These are phyloP conservation scores for Sarcophaga carnaria DNA, from an alignment of 2,888 invertebrate species.

Conservation along the genomic window DNA sequence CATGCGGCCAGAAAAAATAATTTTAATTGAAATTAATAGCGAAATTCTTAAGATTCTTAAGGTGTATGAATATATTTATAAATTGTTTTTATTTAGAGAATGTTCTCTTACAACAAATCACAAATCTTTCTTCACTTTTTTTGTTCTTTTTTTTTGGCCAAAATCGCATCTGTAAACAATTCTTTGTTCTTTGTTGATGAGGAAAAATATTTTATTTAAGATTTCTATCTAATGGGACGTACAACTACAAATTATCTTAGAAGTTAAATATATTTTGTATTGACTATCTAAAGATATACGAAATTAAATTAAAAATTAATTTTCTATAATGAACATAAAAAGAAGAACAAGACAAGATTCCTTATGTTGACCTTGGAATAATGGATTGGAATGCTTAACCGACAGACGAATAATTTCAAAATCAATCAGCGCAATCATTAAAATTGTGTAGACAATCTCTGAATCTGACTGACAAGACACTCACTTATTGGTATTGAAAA, in stretches of 20 bases:
- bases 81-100: slow-evolving; percentile 33
- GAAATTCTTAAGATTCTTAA: slow-evolving; percentile 74
- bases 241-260: too few relatives aligned
- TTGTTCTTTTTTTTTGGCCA: slow-evolving; percentile 18
- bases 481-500: too few relatives aligned
- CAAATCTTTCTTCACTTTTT: not conserved
- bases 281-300: too few relatives aligned
- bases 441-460: not conserved
- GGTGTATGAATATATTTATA: slow-evolving; percentile 59
- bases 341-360: too few relatives aligned
- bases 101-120: too few relatives aligned
- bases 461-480: not conserved
- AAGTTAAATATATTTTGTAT: too few relatives aligned
- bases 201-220: too few relatives aligned
- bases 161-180: not conserved
- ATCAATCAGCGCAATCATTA: slow-evolving; percentile 5
- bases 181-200: too few relatives aligned
- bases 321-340: too few relatives aligned
- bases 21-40: slow-evolving; percentile 74
- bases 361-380: slow-evolving; percentile 7
- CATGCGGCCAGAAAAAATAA: slow-evolving; percentile 62
- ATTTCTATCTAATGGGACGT: too few relatives aligned
- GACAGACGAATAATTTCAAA: not conserved
- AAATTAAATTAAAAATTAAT: too few relatives aligned
- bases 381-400: too few relatives aligned